Base-by-base conservation (phyloP, 2,888 invertebrate species). In the Euzetes globulus region DNA sequence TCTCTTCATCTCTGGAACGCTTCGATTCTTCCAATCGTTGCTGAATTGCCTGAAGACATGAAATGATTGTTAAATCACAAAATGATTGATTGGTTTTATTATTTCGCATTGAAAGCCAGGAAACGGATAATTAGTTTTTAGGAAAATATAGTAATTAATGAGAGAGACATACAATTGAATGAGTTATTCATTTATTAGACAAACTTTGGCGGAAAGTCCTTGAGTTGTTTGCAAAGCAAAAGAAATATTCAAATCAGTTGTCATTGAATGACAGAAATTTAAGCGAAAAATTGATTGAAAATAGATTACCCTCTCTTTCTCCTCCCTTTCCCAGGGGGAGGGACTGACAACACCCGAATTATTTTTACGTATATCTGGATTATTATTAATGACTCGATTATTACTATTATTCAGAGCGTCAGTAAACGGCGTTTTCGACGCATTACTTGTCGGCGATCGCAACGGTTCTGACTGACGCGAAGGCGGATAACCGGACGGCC, bases 281-380 rank as follows among this genome's bases (percentile, higher is more conserved):
- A 63, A 33, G 4, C 6, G 19, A 22, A 27, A 22, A 25, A 47
- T 60, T 50, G 41, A 58, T n/a, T 25, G 22, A 41, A 29, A 45
- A 60, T 25, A 22, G 60, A 77, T 78, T 80, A 85, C 88, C 79
- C 90, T 89, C 85, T 95, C 95, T 79, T 91, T 88, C 82, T 94
- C 94, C 84, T 95, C 95, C 33, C 94, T 86, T 80, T 94, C 92
- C 95, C 95, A 95, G 1, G 94, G 78, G n/a, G 78, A 78, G 27
- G 78, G 78, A 72, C 77, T 77, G 47, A 76, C 72, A 17, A 76
- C 71, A 71, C 68, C 76, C 29, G 77, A 75, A 15, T 76, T 74
- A 33, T 72, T 75, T 45, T 72, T 58, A 25, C 74, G 33, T 25
- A 76, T 74, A 33, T 73, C 72, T 37, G 75, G 22, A 52, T 55